phyloP scores from a whole-genome alignment of 2,113 vertebrate species.

The Chamaea fasciata region DNA sequence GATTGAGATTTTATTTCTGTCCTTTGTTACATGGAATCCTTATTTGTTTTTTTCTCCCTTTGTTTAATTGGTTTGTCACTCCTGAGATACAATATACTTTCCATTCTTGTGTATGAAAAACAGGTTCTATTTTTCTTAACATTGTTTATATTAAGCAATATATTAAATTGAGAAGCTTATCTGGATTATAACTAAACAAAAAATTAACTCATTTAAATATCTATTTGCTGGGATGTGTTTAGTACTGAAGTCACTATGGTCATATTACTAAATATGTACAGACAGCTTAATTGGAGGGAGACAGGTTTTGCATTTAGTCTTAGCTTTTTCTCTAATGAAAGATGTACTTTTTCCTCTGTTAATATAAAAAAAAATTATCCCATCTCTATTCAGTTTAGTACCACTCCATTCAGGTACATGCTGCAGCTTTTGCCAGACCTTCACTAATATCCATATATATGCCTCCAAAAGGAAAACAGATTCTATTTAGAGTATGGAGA shows the following conservation, averaged over 20 bases:
- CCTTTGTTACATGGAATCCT: background rate
- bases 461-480: background rate
- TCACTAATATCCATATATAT: background rate
- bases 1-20: background rate
- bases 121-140: background rate
- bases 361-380: too few species aligned
- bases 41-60: conserved; percentile 6
- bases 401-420: background rate
- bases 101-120: background rate
- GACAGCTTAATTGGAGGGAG: background rate
- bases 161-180: background rate
- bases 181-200: background rate
- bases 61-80: conserved; percentile 13
- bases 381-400: background rate
- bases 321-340: background rate
- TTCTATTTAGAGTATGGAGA: background rate
- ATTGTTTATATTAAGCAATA: background rate
- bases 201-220: background rate
- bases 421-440: background rate
- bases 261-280: background rate
- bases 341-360: background rate
- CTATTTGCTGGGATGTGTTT: background rate
- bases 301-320: background rate
- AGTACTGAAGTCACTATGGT: background rate
- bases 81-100: background rate